Percentiles rank a stretch among this genome's conserved stretches.
phyloP scores from a whole-genome alignment of 2,797 vertebrate species.

The Rhodeus uyekii region DNA sequence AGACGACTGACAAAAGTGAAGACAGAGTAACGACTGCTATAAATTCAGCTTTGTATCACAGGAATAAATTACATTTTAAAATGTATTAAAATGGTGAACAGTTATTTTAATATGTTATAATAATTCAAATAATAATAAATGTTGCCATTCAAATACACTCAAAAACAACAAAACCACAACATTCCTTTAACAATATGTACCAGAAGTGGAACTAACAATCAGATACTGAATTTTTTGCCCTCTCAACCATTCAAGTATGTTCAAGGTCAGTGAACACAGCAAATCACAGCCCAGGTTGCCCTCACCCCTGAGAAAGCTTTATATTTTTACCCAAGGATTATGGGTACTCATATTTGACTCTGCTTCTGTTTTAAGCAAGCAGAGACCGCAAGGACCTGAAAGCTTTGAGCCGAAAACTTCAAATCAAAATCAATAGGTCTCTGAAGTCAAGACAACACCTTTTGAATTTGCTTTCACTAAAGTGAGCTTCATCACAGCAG shows the following conservation, averaged over 20 bases:
- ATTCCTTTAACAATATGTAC: neutral
- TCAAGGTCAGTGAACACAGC: constrained; percentile 38
- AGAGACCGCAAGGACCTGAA: constrained; percentile 42
- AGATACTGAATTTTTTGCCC: neutral
- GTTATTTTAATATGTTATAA: neutral
- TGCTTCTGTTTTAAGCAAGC: constrained; percentile 42
- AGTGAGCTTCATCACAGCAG: constrained; percentile 41
- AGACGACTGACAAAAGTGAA: neutral
- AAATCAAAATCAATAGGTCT: constrained; percentile 68
- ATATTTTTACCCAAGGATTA: constrained; percentile 55
- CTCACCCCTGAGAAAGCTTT: constrained; percentile 39
- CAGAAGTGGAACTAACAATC: neutral
- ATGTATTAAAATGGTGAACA: neutral
- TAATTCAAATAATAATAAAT: neutral
- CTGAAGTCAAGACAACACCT: constrained; percentile 63
- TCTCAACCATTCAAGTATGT: constrained; percentile 4
- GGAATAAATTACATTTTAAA: neutral
- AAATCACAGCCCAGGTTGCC: constrained; percentile 17
- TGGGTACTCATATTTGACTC: constrained; percentile 13
- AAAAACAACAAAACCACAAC: constrained; percentile 21
- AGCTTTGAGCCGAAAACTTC: constrained; percentile 57
- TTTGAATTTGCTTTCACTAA: constrained; percentile 48
- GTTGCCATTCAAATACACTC: neutral
- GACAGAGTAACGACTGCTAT: neutral
- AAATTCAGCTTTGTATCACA: neutral